Percentiles rank a stretch among this genome's conserved stretches.
These are phyloP conservation scores for Eupithecia centaureata DNA, from an alignment of 2,888 invertebrate genomes.

Conservation along the genomic window DNA sequence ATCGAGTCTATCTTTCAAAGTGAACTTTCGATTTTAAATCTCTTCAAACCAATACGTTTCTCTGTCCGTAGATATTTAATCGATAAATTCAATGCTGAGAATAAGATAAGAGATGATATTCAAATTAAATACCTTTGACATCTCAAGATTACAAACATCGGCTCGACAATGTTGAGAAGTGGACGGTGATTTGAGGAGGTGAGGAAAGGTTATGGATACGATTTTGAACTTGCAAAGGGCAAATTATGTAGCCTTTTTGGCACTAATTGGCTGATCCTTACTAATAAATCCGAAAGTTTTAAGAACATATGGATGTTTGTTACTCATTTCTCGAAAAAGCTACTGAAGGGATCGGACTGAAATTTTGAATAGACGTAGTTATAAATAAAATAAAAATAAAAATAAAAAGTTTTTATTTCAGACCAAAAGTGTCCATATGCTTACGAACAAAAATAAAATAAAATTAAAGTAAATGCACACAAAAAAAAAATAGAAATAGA, in stretches of 20 bases:
- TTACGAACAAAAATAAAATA: too few relatives aligned
- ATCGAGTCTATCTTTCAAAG: conserved; percentile 22
- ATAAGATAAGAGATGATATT: conserved; percentile 80
- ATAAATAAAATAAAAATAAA: too few relatives aligned
- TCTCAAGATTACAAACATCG: conserved; percentile 81
- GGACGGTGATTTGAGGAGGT: conserved; percentile 51
- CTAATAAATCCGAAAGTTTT: too few relatives aligned
- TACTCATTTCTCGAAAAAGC: too few relatives aligned
- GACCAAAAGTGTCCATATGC: too few relatives aligned
- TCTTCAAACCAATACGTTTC: conserved; percentile 41
- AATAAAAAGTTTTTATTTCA: too few relatives aligned
- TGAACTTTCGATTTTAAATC: conserved; percentile 39
- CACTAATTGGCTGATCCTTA: too few relatives aligned
- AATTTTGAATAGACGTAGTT: too few relatives aligned
- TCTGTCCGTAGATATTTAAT: conserved; percentile 67
- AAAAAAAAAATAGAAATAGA: too few relatives aligned
- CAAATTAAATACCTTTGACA: conserved; percentile 84
- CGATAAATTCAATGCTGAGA: conserved; percentile 77
- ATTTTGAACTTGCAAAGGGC: background rate
- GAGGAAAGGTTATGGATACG: conserved; percentile 60
- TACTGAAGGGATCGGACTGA: too few relatives aligned
- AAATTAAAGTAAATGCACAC: too few relatives aligned
- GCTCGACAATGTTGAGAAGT: conserved; percentile 71
- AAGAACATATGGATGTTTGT: too few relatives aligned
- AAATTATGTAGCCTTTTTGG: background rate